Percentiles rank a stretch among this genome's conserved stretches.
Conservation (phyloP, 1,140 invertebrate species). For the Dendroctonus ponderosae region DNA sequence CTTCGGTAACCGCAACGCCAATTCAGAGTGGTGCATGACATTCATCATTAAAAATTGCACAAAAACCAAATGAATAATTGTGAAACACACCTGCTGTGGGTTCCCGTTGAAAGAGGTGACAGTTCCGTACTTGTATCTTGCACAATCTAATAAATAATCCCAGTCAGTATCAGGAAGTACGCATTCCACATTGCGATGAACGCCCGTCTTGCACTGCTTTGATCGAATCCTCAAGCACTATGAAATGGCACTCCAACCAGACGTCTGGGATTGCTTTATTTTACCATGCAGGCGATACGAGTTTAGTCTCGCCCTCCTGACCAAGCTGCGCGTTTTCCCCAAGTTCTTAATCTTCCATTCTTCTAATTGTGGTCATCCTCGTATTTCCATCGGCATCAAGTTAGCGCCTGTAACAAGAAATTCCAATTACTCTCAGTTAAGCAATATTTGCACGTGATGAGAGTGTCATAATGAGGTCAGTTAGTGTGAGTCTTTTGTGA, state of each 20-base stretch:
- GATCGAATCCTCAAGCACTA: too few species aligned
- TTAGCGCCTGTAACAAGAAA: background rate
- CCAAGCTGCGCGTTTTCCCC: background rate
- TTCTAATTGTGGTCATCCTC: background rate
- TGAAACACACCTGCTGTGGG: background rate
- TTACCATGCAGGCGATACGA: background rate
- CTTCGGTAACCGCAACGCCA: conserved; percentile 7
- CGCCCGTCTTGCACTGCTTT: background rate
- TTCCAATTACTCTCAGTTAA: background rate
- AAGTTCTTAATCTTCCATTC: too few species aligned
- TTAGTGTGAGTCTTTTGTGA: conserved; percentile 13
- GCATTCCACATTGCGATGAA: conserved; percentile 1
- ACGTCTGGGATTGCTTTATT: background rate
- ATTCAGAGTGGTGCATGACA: conserved; percentile 25
- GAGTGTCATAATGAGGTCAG: too few species aligned
- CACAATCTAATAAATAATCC: background rate
- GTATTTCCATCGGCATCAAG: background rate
- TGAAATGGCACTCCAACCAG: too few species aligned
- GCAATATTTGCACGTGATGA: too few species aligned
- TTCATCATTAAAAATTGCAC: conserved; percentile 12
- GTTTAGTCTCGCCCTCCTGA: background rate
- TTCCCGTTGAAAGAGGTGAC: background rate
- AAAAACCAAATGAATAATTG: background rate
- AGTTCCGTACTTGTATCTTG: background rate
- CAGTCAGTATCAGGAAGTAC: background rate